These are phyloP conservation scores for Flexamia atlantica DNA, from an alignment of 2,888 invertebrate genomes.

Conservation along the genomic window DNA sequence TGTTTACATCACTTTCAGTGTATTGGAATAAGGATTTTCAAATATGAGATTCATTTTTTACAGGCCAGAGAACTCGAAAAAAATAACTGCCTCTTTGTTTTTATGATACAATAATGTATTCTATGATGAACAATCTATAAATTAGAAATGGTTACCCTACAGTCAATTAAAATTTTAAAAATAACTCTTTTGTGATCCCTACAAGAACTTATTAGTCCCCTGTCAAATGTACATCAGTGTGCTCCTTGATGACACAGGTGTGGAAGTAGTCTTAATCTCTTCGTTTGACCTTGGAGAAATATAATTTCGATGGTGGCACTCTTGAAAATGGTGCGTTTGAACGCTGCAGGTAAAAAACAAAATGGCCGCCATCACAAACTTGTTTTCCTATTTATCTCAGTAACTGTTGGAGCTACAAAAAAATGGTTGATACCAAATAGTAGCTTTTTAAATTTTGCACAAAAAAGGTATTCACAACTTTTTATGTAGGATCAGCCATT, in stretches of 20 bases:
- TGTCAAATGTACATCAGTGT: neutral
- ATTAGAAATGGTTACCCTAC: too few species aligned
- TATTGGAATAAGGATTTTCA: too few species aligned
- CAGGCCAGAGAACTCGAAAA: too few species aligned
- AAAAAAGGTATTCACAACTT: too few species aligned
- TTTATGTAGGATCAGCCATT: too few species aligned
- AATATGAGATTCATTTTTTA: too few species aligned
- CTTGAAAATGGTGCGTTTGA: conserved; percentile 35
- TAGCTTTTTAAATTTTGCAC: neutral
- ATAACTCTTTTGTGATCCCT: too few species aligned
- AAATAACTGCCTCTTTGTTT: too few species aligned
- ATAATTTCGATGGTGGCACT: conserved; percentile 40
- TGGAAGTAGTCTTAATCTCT: conserved; percentile 44
- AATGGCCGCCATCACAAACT: conserved; percentile 28
- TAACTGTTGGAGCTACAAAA: conserved; percentile 23
- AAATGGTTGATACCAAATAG: neutral
- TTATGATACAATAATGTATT: too few species aligned
- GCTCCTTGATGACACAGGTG: neutral
- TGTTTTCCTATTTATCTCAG: conserved; percentile 45
- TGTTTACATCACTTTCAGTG: too few species aligned
- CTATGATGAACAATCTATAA: too few species aligned
- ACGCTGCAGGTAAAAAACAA: conserved; percentile 24
- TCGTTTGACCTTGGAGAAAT: conserved; percentile 44
- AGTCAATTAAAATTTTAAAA: too few species aligned
- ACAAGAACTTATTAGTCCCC: conserved; percentile 7